Evolutionary conservation across 2,113 vertebrate species (phyloP), one percentile per base, ranked within the genome.

Genomic region (Gymnogyps californianus): DNA sequence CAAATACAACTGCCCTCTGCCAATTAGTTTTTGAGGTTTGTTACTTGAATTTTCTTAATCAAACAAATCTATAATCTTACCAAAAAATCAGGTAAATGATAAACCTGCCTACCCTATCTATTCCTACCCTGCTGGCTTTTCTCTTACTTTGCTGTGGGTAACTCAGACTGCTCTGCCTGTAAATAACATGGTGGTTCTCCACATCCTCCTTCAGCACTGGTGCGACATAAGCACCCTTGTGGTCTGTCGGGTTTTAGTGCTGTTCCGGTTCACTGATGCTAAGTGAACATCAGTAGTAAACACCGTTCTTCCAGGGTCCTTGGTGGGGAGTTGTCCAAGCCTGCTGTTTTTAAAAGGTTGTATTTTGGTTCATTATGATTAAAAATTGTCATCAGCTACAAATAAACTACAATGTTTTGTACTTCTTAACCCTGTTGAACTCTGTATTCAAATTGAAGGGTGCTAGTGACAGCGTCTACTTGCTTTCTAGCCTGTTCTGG

Each of bases 171-270:
- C 36, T 85, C 19, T 90, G 59, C 29, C 13, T 51, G 2, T 54
- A 65, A 61, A 15, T 66, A 42, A 32, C 8, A 1, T 9, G 9
- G 7, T 51, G 9, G 40, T 58, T 80, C 12, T 44, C 18, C 16
- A 13, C 9, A 26, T 71, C 25, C 18, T 75, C 7, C 29, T 20
- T 79, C 18, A n/a, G 0, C 0, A 2, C 49, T n/a, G 31, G 31
- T 71, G 42, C 17, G 29, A 36, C 1, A 0, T n/a, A 19, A 49
- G 24, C 0, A 3, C 42, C n/a, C 47, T 78, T 58, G 61, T 79
- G 42, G 13, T 83, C 28, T 21, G 15, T 34, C 70, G 79, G 42
- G 31, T 47, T 88, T 85, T 62, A 49, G 61, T 57, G 36, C 61
- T 52, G 9, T 54, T 86, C 49, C 0, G 0, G 46, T 81, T 78